These are phyloP conservation scores for Dugesia japonica DNA, from an alignment of 2,888 invertebrate genomes.

Conservation along the genomic window DNA sequence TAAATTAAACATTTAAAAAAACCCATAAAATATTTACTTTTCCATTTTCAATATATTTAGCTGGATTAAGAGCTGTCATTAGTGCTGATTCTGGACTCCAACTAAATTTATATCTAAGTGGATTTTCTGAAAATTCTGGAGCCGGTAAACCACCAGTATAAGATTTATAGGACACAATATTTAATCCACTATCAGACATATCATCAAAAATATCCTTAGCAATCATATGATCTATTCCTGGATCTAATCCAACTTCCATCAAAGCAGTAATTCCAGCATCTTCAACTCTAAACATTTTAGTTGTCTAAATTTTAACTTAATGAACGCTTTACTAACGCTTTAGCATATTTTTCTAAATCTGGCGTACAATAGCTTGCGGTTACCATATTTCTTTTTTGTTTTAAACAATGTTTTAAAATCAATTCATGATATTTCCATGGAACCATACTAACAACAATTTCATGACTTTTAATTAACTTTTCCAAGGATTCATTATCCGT, in stretches of 20 bases:
- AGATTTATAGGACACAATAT: constrained; percentile 68
- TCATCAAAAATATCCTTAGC: constrained; percentile 92
- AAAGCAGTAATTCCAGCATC: constrained; percentile 76
- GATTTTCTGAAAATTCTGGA: constrained; percentile 79
- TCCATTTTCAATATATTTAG: constrained; percentile 67
- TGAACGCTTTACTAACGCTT: constrained; percentile 52
- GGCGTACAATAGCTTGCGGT: constrained; percentile 84
- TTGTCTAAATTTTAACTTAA: background rate
- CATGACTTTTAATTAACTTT: constrained; percentile 57
- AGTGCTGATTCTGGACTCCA: constrained; percentile 90
- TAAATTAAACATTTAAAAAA: no score
- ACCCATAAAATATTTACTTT: constrained; percentile 53
- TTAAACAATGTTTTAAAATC: constrained; percentile 69
- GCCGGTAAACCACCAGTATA: constrained; percentile 94
- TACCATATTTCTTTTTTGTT: constrained; percentile 72
- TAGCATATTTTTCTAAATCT: constrained; percentile 63
- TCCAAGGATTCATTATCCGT: constrained; percentile 58
- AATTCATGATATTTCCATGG: constrained; percentile 75
- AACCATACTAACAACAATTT: constrained; percentile 59
- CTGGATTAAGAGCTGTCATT: constrained; percentile 70
- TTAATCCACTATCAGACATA: constrained; percentile 64
- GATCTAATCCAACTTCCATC: constrained; percentile 91
- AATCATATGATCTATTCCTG: constrained; percentile 89
- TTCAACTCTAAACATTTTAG: constrained; percentile 61
- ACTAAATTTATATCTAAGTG: constrained; percentile 53